A percentile compares a stretch with the other conserved stretches of the same genome.
Evolutionary conservation across 2,888 invertebrate species (phyloP).

Genomic region (Euphydryas editha): DNA sequence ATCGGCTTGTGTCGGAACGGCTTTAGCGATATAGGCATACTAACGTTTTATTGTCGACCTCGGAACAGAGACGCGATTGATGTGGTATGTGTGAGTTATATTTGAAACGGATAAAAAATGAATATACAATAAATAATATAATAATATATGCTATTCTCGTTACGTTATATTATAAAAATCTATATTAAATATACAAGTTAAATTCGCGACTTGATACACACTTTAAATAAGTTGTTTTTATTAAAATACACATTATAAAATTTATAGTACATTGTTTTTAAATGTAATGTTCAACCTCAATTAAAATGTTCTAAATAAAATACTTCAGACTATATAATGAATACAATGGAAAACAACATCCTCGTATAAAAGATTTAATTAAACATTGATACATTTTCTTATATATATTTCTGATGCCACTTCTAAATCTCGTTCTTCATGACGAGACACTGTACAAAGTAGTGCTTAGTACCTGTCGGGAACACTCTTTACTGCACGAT

Average conservation of each 20-base stretch:
- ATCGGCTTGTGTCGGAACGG: conserved; percentile 13
- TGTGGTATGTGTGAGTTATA: background rate
- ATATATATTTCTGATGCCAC: background rate
- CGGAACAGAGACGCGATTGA: background rate
- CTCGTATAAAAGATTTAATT: too few relatives aligned
- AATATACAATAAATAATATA: too few relatives aligned
- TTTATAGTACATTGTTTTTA: too few relatives aligned
- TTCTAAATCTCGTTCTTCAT: background rate
- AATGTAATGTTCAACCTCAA: background rate
- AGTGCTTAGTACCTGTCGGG: conserved; percentile 3
- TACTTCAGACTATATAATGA: too few relatives aligned
- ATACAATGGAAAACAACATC: too few relatives aligned
- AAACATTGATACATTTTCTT: too few relatives aligned
- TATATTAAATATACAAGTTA: background rate
- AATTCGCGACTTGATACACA: background rate
- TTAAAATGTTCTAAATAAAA: too few relatives aligned
- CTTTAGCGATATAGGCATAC: conserved; percentile 5
- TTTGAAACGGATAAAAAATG: too few relatives aligned
- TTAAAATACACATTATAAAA: too few relatives aligned
- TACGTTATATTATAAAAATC: too few relatives aligned
- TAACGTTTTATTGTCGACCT: conserved; percentile 12
- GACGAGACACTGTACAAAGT: background rate
- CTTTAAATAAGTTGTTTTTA: too few relatives aligned
- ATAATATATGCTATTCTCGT: too few relatives aligned
- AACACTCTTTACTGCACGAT: conserved; percentile 6